Percentiles rank a stretch among this genome's conserved stretches.
Evolutionary conservation across 1,140 invertebrate species (phyloP).

Genomic region (Radopholus similis): DNA sequence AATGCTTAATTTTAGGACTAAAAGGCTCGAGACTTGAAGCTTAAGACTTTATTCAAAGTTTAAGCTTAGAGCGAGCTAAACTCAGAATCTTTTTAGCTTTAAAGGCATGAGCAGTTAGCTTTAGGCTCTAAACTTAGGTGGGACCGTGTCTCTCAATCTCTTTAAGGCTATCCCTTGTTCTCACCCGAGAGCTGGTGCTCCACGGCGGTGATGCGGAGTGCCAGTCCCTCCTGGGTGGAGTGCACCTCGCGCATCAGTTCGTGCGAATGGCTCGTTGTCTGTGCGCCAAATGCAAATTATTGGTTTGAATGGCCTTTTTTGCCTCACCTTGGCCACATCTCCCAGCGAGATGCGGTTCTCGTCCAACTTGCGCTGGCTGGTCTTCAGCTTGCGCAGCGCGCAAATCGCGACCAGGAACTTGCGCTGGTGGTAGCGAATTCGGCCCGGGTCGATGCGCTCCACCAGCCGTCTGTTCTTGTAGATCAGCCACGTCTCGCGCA

Average conservation of each 20-base stretch:
- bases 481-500: slow-evolving; percentile 98
- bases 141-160: no score
- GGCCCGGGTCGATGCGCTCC: slow-evolving; percentile 87
- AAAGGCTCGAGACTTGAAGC: no score
- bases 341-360: slow-evolving; percentile 98
- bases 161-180: no score
- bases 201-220: slow-evolving; percentile 55
- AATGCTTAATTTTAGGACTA: no score
- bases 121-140: no score
- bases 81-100: background rate
- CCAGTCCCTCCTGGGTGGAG: slow-evolving; percentile 54
- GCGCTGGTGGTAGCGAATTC: slow-evolving; percentile 93
- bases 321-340: slow-evolving; percentile 88
- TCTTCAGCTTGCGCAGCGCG: slow-evolving; percentile 95
- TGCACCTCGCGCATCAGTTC: slow-evolving; percentile 56
- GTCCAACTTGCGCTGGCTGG: slow-evolving; percentile 98
- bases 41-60: background rate
- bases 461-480: slow-evolving; percentile 98
- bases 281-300: slow-evolving; percentile 11
- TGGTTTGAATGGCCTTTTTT: background rate
- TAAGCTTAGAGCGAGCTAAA: background rate
- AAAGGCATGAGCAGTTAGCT: no score
- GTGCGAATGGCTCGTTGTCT: slow-evolving; percentile 55
- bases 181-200: slow-evolving; percentile 49
- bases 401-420: slow-evolving; percentile 99